Evolutionary conservation across 2,113 vertebrate species (phyloP), one percentile per base, ranked within the genome.

Genomic region (Mastomys natalensis): DNA sequence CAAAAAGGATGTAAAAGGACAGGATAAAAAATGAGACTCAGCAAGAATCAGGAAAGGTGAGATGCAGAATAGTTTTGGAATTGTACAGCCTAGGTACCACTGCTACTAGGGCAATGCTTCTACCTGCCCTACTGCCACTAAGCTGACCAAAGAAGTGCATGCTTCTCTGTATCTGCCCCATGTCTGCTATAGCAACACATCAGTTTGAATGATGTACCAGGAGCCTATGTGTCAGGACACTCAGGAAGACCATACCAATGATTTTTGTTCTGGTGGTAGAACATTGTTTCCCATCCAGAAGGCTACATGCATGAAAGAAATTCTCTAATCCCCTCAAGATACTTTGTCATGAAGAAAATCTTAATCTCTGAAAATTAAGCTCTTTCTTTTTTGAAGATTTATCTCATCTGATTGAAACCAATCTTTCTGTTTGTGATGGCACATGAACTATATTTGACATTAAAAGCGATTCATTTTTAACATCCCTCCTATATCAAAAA

Each of bases 61-160:
- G 43, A 11, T 24, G 40, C 73, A 48, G 34, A 13, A 13, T 10
- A 1, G 13, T 3, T 37, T 51, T 40, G 26, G 19, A 8, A 72
- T 7, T 0, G 0, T 3, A 48, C 45, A 58, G 24, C 12, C 9
- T 17, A 4, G 58, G 4, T 4, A 1, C 53, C 5, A 24, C 12
- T 1, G 1, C 7, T 12, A 22, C 53, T 62, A 2, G 58, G 13
- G 77, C 22, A 17, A 17, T 19, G 55, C 29, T 34, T 66, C 29
- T 3, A 17, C 7, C 13, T 37, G 51, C 1, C 0, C 0, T n/a
- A 22, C 26, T 55, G 2, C 0, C 0, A 8, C 7, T 2, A 48
- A 21, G 34, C 4, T 78, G 80, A 13, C n/a, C 43, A 48, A 17
- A 31, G 77, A 4, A 8, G 22, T 4, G 12, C 4, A 7, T 40